phyloP scores from a whole-genome alignment of 1,140 invertebrate species.

The Subanguina moxae region DNA sequence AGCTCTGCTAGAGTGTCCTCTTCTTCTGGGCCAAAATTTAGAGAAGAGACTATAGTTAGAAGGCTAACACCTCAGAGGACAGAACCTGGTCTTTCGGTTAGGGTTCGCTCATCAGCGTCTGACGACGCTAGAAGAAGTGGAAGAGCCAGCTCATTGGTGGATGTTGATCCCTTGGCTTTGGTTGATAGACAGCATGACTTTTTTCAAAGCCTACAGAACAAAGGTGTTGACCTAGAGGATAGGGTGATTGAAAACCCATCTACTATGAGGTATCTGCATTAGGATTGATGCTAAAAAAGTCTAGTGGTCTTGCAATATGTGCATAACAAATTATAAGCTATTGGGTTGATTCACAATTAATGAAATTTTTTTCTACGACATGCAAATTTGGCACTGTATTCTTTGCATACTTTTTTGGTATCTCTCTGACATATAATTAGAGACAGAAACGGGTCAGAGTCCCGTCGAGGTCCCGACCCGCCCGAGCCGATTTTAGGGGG shows the following conservation, averaged over 20 bases:
- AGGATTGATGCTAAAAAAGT: slow-evolving; percentile 10
- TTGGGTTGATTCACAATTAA: too few relatives aligned
- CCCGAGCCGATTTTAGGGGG: too few relatives aligned
- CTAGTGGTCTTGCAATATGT: too few relatives aligned
- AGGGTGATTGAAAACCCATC: slow-evolving; percentile 52
- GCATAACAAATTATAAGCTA: too few relatives aligned
- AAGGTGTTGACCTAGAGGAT: slow-evolving; percentile 51
- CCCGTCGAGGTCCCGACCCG: too few relatives aligned
- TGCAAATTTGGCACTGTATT: too few relatives aligned
- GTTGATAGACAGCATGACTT: slow-evolving; percentile 57
- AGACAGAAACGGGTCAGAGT: too few relatives aligned
- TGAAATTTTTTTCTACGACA: too few relatives aligned
- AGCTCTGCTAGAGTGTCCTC: slow-evolving; percentile 3
- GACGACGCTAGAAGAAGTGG: slow-evolving; percentile 34
- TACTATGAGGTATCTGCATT: slow-evolving; percentile 29
- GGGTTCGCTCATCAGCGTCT: slow-evolving; percentile 45
- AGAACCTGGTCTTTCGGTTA: slow-evolving; percentile 51
- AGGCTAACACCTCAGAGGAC: slow-evolving; percentile 47
- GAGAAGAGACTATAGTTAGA: slow-evolving; percentile 48
- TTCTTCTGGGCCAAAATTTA: slow-evolving; percentile 14
- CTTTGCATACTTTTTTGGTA: too few relatives aligned
- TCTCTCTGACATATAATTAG: too few relatives aligned
- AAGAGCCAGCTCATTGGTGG: slow-evolving; percentile 45
- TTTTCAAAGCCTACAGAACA: slow-evolving; percentile 43
- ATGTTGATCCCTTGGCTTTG: slow-evolving; percentile 51